Percentiles rank a stretch among this genome's conserved stretches.
Conservation (phyloP, 2,113 vertebrate genomes). For the Eulemur rufifrons region DNA sequence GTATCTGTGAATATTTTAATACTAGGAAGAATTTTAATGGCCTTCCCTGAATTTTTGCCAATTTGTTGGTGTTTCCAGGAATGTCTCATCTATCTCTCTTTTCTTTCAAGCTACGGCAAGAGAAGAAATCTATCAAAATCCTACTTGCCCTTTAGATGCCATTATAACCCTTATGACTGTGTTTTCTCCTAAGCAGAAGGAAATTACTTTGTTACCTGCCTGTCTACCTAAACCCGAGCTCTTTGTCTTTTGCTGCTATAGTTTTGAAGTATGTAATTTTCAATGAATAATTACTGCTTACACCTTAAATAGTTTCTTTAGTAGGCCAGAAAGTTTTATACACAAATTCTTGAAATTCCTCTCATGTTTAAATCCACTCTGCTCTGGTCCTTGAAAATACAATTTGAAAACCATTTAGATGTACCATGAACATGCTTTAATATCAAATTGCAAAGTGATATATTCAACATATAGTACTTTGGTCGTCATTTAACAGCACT, state of each 20-base stretch:
- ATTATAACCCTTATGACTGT: neutral
- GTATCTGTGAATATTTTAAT: slow-evolving; percentile 1
- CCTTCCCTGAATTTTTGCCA: neutral
- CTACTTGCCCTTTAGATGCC: neutral
- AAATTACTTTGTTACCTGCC: neutral
- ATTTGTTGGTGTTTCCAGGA: neutral
- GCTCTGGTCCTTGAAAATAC: neutral
- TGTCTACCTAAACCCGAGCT: neutral
- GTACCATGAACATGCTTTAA: neutral
- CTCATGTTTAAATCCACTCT: neutral
- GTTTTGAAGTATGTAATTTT: neutral
- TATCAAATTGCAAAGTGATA: neutral
- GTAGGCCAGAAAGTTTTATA: neutral
- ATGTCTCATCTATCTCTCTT: neutral
- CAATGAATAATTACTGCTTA: neutral
- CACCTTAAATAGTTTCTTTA: neutral
- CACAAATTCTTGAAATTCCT: neutral
- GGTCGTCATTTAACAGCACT: neutral
- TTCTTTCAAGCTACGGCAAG: neutral
- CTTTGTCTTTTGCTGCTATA: neutral
- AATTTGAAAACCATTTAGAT: neutral
- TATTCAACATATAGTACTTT: neutral
- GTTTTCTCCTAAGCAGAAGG: neutral
- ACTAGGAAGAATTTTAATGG: neutral
- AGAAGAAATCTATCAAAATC: slow-evolving; percentile 29